A percentile compares a stretch with the other conserved stretches of the same genome.
phyloP scores from a whole-genome alignment of 2,888 invertebrate genomes.

The Melanotus villosus region DNA sequence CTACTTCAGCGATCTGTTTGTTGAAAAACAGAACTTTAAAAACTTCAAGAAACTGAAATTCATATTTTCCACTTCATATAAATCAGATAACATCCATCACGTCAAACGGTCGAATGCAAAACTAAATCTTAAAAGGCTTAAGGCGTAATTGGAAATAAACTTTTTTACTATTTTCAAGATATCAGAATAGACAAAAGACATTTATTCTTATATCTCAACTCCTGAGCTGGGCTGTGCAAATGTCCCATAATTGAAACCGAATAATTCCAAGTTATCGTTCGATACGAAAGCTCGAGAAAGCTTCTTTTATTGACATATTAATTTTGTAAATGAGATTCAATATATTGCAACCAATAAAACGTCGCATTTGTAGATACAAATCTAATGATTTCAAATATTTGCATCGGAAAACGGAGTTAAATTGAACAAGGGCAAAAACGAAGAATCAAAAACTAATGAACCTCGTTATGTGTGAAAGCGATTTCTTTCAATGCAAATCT shows the following conservation, averaged over 20 bases:
- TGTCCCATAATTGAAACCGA: constrained; percentile 4
- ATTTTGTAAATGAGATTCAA: not conserved
- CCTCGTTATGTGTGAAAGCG: too few species aligned
- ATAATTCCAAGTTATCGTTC: not conserved
- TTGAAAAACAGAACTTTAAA: too few species aligned
- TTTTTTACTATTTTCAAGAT: not conserved
- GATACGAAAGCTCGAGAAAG: not conserved
- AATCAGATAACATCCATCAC: too few species aligned
- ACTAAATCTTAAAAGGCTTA: not conserved
- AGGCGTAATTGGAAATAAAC: constrained; percentile 2
- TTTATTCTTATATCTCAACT: not conserved
- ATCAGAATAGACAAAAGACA: not conserved
- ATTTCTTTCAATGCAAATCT: too few species aligned
- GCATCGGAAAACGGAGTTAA: too few species aligned
- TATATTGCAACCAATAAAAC: not conserved
- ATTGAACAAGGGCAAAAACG: too few species aligned
- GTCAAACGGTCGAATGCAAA: too few species aligned
- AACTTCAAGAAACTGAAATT: too few species aligned
- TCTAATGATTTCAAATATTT: not conserved
- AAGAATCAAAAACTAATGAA: too few species aligned
- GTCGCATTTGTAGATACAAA: not conserved
- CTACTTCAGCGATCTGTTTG: too few species aligned
- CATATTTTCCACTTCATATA: too few species aligned
- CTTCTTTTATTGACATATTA: not conserved
- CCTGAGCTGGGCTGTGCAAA: not conserved